Conservation (phyloP, 2,113 vertebrate genomes). For the Erythrocercus mccallii region DNA sequence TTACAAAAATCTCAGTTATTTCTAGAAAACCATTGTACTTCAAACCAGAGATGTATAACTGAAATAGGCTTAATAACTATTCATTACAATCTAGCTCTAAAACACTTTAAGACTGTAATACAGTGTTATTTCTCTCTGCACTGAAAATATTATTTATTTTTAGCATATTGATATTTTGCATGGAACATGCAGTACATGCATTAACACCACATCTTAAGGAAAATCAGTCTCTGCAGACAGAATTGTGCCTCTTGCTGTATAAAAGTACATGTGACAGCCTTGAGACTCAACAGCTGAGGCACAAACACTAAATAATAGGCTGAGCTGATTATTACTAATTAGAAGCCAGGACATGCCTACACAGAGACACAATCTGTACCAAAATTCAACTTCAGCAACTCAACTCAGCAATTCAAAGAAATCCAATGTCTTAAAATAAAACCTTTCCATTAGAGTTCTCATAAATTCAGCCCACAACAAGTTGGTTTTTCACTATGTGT, state of each 20-base stretch:
- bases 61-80: background rate
- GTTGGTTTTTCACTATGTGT: background rate
- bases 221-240: background rate
- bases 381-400: background rate
- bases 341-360: background rate
- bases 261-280: background rate
- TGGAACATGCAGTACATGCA: rapidly evolving
- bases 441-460: background rate
- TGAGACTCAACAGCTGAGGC: background rate
- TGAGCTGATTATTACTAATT: background rate
- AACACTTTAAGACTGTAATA: background rate
- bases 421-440: background rate
- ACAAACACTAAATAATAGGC: background rate
- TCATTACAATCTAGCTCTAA: background rate
- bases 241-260: background rate
- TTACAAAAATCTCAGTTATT: conserved; percentile 35
- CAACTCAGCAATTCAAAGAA: background rate
- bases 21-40: conserved; percentile 17
- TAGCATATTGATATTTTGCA: background rate
- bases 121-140: background rate
- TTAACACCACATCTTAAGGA: background rate
- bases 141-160: background rate
- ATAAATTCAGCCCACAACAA: background rate
- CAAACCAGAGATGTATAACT: background rate
- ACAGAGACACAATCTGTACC: background rate